Base-by-base conservation (phyloP, 2,113 vertebrate species). In the Pterocles burchelli region DNA sequence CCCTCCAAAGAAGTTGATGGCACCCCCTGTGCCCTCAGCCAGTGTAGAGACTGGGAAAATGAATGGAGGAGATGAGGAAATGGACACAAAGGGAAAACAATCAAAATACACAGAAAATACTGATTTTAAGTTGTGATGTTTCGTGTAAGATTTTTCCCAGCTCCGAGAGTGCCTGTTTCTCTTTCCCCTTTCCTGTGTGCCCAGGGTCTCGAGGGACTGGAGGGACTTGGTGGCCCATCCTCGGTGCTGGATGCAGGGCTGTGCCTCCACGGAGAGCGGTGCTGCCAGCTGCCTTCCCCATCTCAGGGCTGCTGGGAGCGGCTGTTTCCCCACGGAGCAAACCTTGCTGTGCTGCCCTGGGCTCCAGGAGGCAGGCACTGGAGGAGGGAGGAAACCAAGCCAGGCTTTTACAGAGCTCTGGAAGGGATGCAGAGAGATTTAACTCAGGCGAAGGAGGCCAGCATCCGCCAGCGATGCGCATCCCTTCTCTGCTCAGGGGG, bases 151-250 rank as follows among this genome's bases (percentile, higher is more conserved):
- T 88, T 65, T 48, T 41, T 5, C n/a, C n/a, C 14, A 33, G 45
- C 22, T 61, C 68, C 65, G 48, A 80, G 54, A 6, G 45, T 31
- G 59, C 45, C 21, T 48, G 19, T 65, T 62, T 63, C 63, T 79
- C 29, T 77, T 91, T 57, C 38, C 66, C 22, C 70, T 74, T 52
- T 61, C 36, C 54, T 59, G 13, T 6, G 4, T 48, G 9, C 9
- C 0, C 0, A 0, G 9, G 36, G 8, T 85, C 24, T 62, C 0
- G 2, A 33, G 24, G 9, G 31, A n/a, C n/a, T n/a, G n/a, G n/a
- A 14, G 49, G 26, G 43, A 15, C 12, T 5, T 0, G 4, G 34
- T 24, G 41, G 31, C 10, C 6, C 25, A 9, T 45, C 59, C 36
- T 33, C 25, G 36, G 74, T 62, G 55, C 43, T 78, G 68, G 49